A percentile compares a stretch with the other conserved stretches of the same genome.
Conservation (phyloP, 2,797 vertebrate genomes). For the Antennarius maculatus region DNA sequence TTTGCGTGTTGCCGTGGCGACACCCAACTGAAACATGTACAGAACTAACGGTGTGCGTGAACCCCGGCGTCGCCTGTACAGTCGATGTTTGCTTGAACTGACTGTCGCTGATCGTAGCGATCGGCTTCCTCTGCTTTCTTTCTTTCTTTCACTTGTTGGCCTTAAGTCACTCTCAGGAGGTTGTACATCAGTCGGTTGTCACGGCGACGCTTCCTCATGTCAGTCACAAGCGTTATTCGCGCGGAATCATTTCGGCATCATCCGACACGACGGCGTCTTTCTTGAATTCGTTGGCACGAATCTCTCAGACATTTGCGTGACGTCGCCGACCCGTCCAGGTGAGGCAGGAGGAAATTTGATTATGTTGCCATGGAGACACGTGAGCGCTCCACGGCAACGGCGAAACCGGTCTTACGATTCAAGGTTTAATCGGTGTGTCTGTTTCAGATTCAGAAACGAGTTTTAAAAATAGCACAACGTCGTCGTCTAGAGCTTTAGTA, state of each 20-base stretch:
- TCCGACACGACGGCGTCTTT: not conserved
- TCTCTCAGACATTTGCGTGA: not conserved
- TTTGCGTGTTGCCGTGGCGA: conserved; percentile 26
- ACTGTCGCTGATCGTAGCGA: conserved; percentile 39
- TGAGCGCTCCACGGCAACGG: not conserved
- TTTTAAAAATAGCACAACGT: conserved; percentile 4
- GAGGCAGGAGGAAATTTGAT: not conserved
- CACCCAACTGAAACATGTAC: conserved; percentile 44
- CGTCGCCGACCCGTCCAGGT: conserved; percentile 1
- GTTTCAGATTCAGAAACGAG: not conserved
- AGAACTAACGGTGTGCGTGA: conserved; percentile 28
- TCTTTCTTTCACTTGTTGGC: conserved; percentile 75
- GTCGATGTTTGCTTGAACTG: conserved; percentile 37
- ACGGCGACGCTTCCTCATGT: conserved; percentile 25
- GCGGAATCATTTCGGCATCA: not conserved
- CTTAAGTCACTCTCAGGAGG: conserved; percentile 82
- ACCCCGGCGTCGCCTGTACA: conserved; percentile 32
- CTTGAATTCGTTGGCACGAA: not conserved
- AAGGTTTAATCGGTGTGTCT: not conserved
- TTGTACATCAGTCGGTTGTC: conserved; percentile 59
- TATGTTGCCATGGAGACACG: conserved; percentile 19
- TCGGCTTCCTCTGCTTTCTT: conserved; percentile 8
- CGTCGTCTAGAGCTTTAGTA: not conserved
- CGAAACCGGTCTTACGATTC: not conserved
- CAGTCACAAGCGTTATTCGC: conserved; percentile 10